A percentile compares a stretch with the other conserved stretches of the same genome.
Conservation (phyloP, 2,888 invertebrate species). For the Rhagonycha fulva region DNA sequence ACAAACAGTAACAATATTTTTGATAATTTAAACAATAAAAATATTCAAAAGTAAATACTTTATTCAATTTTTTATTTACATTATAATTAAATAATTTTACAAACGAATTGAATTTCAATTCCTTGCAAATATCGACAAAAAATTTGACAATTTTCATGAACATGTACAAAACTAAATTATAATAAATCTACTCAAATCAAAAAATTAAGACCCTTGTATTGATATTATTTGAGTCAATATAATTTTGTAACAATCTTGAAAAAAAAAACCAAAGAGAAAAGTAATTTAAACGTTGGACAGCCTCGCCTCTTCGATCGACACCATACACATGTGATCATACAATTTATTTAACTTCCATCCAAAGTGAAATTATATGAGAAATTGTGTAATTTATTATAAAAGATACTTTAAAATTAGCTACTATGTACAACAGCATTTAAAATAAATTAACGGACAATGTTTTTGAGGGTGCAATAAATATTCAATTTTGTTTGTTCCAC, state of each 20-base stretch:
- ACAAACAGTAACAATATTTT: neutral
- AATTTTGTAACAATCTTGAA: neutral
- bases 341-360: neutral
- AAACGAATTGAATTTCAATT: neutral
- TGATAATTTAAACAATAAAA: neutral
- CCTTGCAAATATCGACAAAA: neutral
- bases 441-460: conserved; percentile 4
- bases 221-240: neutral
- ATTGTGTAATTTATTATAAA: neutral
- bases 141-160: conserved; percentile 11
- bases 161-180: conserved; percentile 20
- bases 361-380: neutral
- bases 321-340: neutral
- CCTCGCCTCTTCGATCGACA: neutral
- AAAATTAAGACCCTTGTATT: neutral
- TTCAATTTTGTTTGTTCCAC: neutral
- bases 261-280: neutral
- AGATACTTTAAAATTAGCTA: neutral
- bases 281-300: neutral
- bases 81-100: neutral
- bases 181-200: conserved; percentile 6
- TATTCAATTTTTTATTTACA: conserved; percentile 17
- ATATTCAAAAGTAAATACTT: conserved; percentile 15
- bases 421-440: conserved; percentile 1
- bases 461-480: neutral